Percentiles rank a stretch among this genome's conserved stretches.
phyloP scores from a whole-genome alignment of 2,797 vertebrate species.

The Hemitrygon akajei region DNA sequence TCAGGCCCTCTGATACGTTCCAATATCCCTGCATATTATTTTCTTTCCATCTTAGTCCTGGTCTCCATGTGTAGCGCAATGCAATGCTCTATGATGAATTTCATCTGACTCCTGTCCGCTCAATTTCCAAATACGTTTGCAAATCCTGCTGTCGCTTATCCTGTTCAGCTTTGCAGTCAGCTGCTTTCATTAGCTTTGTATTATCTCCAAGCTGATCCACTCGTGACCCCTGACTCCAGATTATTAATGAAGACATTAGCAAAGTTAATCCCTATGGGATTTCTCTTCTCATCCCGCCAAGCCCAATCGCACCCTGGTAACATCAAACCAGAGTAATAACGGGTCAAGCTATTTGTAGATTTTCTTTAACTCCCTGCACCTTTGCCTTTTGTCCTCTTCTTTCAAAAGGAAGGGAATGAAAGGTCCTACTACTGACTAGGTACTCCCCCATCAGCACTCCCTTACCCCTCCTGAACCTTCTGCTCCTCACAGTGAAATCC shows the following conservation, averaged over 20 bases:
- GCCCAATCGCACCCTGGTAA: not conserved
- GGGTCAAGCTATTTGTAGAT: not conserved
- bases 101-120: not conserved
- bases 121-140: not conserved
- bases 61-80: not conserved
- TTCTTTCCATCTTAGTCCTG: not conserved
- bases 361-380: not conserved
- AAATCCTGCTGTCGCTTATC: not conserved
- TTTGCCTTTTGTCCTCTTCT: not conserved
- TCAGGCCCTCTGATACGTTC: too few species aligned
- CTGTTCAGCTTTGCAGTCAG: not conserved
- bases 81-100: not conserved
- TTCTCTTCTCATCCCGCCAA: not conserved
- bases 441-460: not conserved
- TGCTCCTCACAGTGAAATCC: not conserved
- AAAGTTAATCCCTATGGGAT: not conserved
- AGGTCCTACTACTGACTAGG: not conserved
- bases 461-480: not conserved
- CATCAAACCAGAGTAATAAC: not conserved
- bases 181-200: constrained; percentile 12
- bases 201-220: not conserved
- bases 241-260: not conserved
- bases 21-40: not conserved
- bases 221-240: not conserved
- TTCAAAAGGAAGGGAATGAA: not conserved